Base-by-base conservation (phyloP, 2,888 invertebrate species). In the Cephonodes hylas region DNA sequence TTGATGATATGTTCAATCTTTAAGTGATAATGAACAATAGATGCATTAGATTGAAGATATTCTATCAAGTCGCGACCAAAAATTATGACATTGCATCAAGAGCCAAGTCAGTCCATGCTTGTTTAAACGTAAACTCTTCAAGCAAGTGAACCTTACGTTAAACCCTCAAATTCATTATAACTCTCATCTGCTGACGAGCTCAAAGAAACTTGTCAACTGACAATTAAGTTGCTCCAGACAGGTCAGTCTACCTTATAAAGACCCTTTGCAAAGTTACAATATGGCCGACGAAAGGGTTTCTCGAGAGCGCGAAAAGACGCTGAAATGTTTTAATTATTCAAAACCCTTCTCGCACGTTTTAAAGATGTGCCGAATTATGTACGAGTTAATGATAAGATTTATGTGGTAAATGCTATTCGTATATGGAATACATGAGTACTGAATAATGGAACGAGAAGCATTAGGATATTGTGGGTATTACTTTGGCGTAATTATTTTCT, bases 291-390 rank as follows among this genome's bases (percentile, higher is more conserved):
- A 61, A 58, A 61, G 44, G 57, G 57, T 45, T 58, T 42, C 10
- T 56, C 10, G 58, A 38, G 20, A 48, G 60, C 60, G 38, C 23
- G 31, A 57, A 61, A 58, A 61, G 58, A 58, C 57, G 58, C 46
- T 58, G 18, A 46, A 61, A 58, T 46, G 57, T 58, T 59, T 64
- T 64, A 59, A 61, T 61, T 63, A 57, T 63, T 46, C 58, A 48
- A 27, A 31, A 23, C 18, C 42, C 27, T 15, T 42, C 44, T 27
- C 25, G 20, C 42, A 58, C 18, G 25, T 42, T 42, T 58, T 42
- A 42, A 58, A 58, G 42, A 27, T 7, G 58, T 44, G 18, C 10
- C 42, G 42, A 44, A 58, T 42, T 18, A 44, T 25, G 42, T 25
- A 58, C 18, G n/a, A 44, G 42, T 27, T 31, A 53, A 53, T 53